A percentile compares a stretch with the other conserved stretches of the same genome.
Evolutionary conservation across 2,797 vertebrate species (phyloP).

Genomic region (Hylomyscus alleni): DNA sequence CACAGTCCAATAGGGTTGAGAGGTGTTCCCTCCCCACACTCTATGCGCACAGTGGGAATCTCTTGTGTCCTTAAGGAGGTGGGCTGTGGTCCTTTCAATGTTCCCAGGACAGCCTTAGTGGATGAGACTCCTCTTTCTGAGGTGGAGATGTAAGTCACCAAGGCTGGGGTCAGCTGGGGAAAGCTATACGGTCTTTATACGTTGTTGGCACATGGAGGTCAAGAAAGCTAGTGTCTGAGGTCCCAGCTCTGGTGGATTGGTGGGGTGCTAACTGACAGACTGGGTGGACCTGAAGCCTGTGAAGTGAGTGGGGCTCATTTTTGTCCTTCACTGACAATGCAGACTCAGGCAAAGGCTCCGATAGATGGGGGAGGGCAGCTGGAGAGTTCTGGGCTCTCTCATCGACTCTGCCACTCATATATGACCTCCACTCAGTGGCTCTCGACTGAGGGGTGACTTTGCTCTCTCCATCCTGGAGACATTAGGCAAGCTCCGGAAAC

Average conservation of each 20-base stretch:
- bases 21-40: background rate
- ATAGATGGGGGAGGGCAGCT: rapidly evolving
- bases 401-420: rapidly evolving
- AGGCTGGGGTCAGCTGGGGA: background rate
- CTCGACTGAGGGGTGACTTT: background rate
- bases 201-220: background rate
- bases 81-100: background rate
- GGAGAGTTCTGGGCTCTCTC: background rate
- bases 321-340: background rate
- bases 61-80: background rate
- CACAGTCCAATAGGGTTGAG: background rate
- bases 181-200: background rate
- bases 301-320: background rate
- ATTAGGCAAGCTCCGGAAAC: background rate
- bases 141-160: rapidly evolving
- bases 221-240: background rate
- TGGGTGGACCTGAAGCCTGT: background rate
- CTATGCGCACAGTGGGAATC: background rate
- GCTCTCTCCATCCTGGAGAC: background rate
- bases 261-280: background rate
- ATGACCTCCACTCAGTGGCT: background rate
- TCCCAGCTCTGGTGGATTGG: background rate
- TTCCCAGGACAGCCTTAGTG: background rate
- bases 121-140: background rate
- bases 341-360: background rate